A percentile compares a stretch with the other conserved stretches of the same genome.
Conservation (phyloP, 2,888 invertebrate species). For the Idaea aversata region DNA sequence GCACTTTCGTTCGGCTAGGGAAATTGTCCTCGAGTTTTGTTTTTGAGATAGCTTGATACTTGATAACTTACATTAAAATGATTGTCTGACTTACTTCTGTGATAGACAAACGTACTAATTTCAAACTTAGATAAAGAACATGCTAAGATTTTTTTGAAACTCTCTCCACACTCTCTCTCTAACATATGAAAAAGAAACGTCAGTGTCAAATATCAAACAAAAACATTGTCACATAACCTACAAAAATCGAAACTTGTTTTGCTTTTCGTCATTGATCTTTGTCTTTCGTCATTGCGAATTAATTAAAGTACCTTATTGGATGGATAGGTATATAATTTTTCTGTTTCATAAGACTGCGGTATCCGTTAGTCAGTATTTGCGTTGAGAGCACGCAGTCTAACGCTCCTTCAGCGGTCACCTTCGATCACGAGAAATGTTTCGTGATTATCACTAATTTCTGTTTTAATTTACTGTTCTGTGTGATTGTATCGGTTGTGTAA, state of each 20-base stretch:
- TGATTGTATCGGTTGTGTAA: slow-evolving; percentile 1
- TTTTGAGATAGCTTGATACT: no score
- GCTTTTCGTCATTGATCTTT: not conserved
- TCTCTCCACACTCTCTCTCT: no score
- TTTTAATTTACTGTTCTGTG: not conserved
- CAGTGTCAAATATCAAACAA: no score
- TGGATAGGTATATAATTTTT: not conserved
- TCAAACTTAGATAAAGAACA: no score
- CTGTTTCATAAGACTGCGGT: slow-evolving; percentile 31
- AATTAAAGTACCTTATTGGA: not conserved
- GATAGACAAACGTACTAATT: no score
- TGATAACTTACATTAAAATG: no score
- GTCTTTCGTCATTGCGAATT: not conserved
- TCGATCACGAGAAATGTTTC: slow-evolving; percentile 6
- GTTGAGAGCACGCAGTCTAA: slow-evolving; percentile 17
- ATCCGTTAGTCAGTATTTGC: slow-evolving; percentile 7
- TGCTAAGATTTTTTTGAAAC: no score
- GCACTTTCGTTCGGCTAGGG: no score
- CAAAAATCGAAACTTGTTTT: not conserved
- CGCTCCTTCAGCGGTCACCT: slow-evolving; percentile 25
- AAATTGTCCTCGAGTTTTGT: no score
- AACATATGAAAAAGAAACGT: no score
- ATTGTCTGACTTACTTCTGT: no score
- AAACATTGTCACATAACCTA: no score
- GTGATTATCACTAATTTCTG: not conserved